Evolutionary conservation across 2,113 vertebrate genomes (phyloP).

Genomic region (Cyanoramphus novaezelandiae): DNA sequence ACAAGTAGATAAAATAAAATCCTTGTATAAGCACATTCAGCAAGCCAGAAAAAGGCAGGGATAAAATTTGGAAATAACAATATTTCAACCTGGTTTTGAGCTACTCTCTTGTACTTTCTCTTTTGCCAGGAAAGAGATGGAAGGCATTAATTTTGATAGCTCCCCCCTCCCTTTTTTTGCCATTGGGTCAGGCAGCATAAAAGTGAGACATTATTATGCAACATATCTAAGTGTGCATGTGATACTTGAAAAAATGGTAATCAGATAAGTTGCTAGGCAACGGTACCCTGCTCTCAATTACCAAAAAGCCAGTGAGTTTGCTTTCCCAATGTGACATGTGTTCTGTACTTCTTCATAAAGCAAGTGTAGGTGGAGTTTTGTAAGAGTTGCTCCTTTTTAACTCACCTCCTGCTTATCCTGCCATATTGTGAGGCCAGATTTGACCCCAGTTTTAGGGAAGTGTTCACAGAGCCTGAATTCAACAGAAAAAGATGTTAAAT

Average conservation of each 20-base stretch:
- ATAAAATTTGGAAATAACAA: constrained; percentile 24
- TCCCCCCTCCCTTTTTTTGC: rapidly evolving
- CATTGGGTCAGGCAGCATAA: background rate
- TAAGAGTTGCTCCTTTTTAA: constrained; percentile 22
- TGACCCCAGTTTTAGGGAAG: background rate
- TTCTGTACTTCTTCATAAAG: constrained; percentile 28
- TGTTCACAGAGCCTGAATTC: background rate
- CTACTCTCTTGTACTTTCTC: background rate
- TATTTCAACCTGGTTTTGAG: background rate
- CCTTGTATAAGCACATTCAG: constrained; percentile 34
- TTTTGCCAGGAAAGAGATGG: background rate
- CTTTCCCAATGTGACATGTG: constrained; percentile 36
- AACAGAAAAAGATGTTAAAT: background rate
- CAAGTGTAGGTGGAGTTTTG: constrained; percentile 47
- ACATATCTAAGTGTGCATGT: constrained; percentile 51
- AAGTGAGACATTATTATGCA: constrained; percentile 56
- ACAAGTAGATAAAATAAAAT: constrained; percentile 43
- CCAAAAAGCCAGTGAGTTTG: constrained; percentile 51
- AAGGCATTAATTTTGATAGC: background rate
- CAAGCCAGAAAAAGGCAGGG: background rate
- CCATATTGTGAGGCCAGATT: background rate
- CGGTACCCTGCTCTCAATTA: constrained; percentile 52
- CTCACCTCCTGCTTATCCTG: background rate
- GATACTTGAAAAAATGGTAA: constrained; percentile 68
- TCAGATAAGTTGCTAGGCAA: constrained; percentile 70